Base-by-base conservation (phyloP, 2,113 vertebrate genomes). In the Sinocyclocheilus anshuiensis region DNA sequence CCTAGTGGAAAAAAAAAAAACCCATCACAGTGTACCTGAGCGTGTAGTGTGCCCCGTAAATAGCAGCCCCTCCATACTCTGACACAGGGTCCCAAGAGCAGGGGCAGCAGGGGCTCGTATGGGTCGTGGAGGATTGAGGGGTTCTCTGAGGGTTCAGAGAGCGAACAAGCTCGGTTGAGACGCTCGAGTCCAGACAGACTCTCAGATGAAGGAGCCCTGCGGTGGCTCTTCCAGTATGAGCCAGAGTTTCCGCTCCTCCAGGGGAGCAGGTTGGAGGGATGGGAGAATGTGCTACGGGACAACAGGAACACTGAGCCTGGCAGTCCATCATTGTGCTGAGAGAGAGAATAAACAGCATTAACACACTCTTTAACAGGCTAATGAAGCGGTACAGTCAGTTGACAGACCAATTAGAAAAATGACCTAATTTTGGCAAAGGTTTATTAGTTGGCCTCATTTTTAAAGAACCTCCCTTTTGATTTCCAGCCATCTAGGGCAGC, bases 41-140 rank as follows among this genome's bases (percentile, higher is more conserved):
- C 90, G 65, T 97, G 96, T 10, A 96, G 95, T 18, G 94, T 94
- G 81, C 96, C 96, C 39, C 97, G 94, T 85, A 98, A 94, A 94
- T 98, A 99, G 90, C 98, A 98, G 67, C 96, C 95, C 84, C 89
- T 95, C 98, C 98, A 99, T 81, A 99, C 90, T 11, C 91, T 92
- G 87, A 98, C 77, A 29, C 95, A 96, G 81, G 98, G 97, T 45
- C 95, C 97, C 4, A 95, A 82, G 0, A 95, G 94, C 18, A 95
- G 92, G 81, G 97, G 97, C 81, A 97, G 91, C 10, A 98, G 90
- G 72, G 95, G 93, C 71, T 96, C 95, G 0, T 90, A 91, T 16
- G 89, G 93, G 87, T 93, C 91, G 0, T 89, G 88, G 10, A 90
- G 90, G 79, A 86, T 42, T 0, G 85, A 0, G 77, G 81, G 86